A percentile compares a stretch with the other conserved stretches of the same genome.
phyloP scores from a whole-genome alignment of 2,797 vertebrate genomes.

The Tamandua tetradactyla region DNA sequence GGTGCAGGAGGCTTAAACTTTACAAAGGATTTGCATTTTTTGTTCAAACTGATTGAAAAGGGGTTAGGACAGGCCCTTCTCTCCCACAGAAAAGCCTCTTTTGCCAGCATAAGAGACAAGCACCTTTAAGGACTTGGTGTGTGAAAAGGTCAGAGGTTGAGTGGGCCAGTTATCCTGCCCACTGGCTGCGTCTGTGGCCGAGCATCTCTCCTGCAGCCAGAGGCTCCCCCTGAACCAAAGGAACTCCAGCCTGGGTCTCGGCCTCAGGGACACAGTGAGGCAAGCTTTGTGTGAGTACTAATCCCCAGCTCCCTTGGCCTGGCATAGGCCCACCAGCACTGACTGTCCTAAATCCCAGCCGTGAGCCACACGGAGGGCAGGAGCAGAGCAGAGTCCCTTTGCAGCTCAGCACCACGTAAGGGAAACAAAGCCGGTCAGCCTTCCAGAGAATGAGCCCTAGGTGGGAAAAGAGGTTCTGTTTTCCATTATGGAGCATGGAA shows the following conservation, averaged over 20 bases:
- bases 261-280: neutral
- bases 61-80: neutral
- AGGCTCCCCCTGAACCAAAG: too few relatives aligned
- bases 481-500: conserved; percentile 74
- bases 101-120: neutral
- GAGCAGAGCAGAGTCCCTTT: neutral
- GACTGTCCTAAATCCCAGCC: neutral
- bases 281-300: too few relatives aligned
- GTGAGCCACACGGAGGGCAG: neutral
- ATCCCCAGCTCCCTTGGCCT: neutral
- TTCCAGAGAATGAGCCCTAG: neutral
- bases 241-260: neutral
- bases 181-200: neutral
- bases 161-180: too few relatives aligned
- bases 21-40: neutral
- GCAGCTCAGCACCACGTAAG: rapidly evolving
- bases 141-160: neutral
- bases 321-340: too few relatives aligned
- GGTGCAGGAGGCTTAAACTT: neutral
- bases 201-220: neutral
- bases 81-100: neutral
- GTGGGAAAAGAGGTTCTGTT: conserved; percentile 40
- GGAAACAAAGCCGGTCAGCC: neutral
- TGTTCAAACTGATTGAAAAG: neutral
- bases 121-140: neutral